Conservation (phyloP, 2,888 invertebrate genomes). For the Melipona bicolor region DNA sequence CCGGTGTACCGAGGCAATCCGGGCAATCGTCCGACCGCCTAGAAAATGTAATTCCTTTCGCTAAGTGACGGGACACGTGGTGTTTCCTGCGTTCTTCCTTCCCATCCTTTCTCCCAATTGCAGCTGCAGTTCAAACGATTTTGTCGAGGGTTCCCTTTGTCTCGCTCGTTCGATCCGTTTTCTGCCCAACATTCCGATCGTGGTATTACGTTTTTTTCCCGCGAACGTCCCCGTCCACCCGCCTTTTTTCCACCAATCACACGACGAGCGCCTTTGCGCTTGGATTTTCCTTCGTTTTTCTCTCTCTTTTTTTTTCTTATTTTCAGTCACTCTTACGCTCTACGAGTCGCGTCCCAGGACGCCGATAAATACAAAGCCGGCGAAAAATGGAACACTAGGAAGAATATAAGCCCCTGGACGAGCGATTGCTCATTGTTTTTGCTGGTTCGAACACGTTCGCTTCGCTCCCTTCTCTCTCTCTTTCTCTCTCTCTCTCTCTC, state of each 20-base stretch:
- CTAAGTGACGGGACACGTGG: slow-evolving; percentile 17
- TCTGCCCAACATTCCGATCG: slow-evolving; percentile 8
- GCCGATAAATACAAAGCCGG: slow-evolving; percentile 68
- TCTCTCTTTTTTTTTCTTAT: not conserved
- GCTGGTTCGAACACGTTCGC: slow-evolving; percentile 28
- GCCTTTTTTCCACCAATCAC: not conserved
- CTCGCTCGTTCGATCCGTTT: slow-evolving; percentile 52
- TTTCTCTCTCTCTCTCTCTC: no score
- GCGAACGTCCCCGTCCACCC: slow-evolving; percentile 3
- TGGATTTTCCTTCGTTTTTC: slow-evolving; percentile 6
- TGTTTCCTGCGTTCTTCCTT: slow-evolving; percentile 39
- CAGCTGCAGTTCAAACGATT: slow-evolving; percentile 59
- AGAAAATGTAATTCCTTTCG: slow-evolving; percentile 46
- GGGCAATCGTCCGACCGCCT: not conserved
- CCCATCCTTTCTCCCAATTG: slow-evolving; percentile 29
- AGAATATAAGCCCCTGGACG: slow-evolving; percentile 58
- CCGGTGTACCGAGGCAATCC: not conserved
- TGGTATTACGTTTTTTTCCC: slow-evolving; percentile 53
- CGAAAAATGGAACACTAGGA: slow-evolving; percentile 52
- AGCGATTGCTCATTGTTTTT: slow-evolving; percentile 72
- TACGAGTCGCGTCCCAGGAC: slow-evolving; percentile 45
- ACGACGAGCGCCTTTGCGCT: slow-evolving; percentile 11
- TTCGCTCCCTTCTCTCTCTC: slow-evolving; percentile 17
- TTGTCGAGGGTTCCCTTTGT: slow-evolving; percentile 55
- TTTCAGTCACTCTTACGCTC: slow-evolving; percentile 37